Conservation (phyloP, 2,113 vertebrate species). For the Mirounga angustirostris region DNA sequence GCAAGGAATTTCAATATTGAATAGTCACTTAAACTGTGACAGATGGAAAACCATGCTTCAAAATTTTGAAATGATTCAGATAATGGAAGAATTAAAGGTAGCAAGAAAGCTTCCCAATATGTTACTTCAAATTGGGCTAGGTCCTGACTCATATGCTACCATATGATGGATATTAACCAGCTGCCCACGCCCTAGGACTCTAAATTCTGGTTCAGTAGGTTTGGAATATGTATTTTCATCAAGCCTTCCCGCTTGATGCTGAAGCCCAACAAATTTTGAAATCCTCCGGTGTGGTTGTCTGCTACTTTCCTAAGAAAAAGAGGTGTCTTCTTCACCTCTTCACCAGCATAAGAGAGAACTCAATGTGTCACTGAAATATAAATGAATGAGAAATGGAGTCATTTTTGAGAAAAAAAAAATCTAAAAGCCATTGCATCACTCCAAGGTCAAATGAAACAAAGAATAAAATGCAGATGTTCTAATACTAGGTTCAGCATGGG, state of each 20-base stretch:
- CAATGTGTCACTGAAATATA: background rate
- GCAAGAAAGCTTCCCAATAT: background rate
- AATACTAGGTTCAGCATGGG: background rate
- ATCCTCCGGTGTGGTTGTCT: background rate
- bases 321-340: background rate
- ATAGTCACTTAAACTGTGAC: constrained; percentile 1
- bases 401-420: constrained; percentile 51
- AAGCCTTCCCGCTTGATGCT: background rate
- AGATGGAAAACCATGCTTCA: background rate
- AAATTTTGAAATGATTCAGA: constrained; percentile 13
- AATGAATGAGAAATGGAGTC: constrained; percentile 23
- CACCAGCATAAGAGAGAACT: background rate
- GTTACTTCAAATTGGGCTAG: background rate
- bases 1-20: background rate
- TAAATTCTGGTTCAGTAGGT: background rate
- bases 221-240: background rate
- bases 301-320: background rate
- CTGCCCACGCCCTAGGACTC: background rate
- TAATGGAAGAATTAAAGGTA: background rate
- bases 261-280: background rate
- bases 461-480: background rate
- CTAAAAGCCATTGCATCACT: background rate
- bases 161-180: background rate
- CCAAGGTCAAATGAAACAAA: constrained; percentile 30
- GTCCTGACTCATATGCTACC: background rate